These are phyloP conservation scores for Parnassius orleans DNA, from an alignment of 2,888 invertebrate genomes.

Conservation along the genomic window DNA sequence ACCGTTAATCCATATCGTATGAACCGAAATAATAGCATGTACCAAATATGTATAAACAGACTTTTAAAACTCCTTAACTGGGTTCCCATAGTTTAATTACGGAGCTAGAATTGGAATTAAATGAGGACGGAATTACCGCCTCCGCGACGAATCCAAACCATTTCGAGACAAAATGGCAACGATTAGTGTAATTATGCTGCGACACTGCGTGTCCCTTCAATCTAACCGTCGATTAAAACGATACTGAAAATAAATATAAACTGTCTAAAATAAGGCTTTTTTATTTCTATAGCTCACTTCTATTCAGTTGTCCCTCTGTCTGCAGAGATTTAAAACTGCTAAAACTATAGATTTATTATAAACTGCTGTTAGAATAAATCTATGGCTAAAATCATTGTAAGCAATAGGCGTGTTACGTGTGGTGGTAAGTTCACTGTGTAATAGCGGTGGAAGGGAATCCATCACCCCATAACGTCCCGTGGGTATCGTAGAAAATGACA, in stretches of 20 bases:
- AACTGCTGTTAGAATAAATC: too few species aligned
- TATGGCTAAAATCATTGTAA: too few species aligned
- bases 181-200: conserved; percentile 64
- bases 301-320: too few species aligned
- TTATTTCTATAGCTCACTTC: not conserved
- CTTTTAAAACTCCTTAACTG: conserved; percentile 1
- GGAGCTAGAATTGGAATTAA: conserved; percentile 49
- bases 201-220: conserved; percentile 60
- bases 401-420: too few species aligned
- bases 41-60: not conserved
- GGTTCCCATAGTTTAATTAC: conserved; percentile 4
- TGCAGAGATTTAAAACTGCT: not conserved
- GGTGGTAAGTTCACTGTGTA: too few species aligned
- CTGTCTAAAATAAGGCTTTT: not conserved
- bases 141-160: conserved; percentile 55
- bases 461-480: too few species aligned
- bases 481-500: too few species aligned
- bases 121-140: conserved; percentile 60
- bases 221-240: conserved; percentile 59
- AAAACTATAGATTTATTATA: too few species aligned
- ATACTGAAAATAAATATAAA: conserved; percentile 43
- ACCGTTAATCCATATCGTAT: too few species aligned
- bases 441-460: too few species aligned
- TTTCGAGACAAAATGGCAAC: conserved; percentile 48
- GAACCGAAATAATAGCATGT: too few species aligned